Evolutionary conservation across 92 coral and sea anemone species (phyloP).

Genomic region (Plumapathes pennacea): DNA sequence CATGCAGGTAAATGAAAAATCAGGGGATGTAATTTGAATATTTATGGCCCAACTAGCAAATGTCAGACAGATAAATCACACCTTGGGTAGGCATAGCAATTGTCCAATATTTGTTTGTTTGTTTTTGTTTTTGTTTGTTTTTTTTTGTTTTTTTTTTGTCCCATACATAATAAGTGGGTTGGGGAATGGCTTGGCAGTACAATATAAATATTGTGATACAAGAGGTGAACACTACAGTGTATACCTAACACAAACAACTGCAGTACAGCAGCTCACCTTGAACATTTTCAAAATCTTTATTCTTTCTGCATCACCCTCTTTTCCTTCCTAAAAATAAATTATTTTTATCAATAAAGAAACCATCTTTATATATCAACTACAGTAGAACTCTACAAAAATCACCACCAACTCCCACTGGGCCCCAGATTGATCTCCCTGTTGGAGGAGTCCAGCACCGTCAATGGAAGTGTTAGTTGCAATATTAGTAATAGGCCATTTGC

Average conservation of each 20-base stretch:
- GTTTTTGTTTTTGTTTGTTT: no score
- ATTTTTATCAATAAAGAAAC: background rate
- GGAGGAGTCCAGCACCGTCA: no score
- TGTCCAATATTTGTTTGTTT: no score
- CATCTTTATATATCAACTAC: background rate
- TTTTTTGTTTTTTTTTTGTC: no score
- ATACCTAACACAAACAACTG: background rate
- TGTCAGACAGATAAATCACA: no score
- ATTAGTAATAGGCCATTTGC: no score
- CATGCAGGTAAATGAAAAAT: no score
- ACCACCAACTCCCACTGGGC: background rate
- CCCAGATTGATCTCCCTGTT: no score
- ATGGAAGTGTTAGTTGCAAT: no score
- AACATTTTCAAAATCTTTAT: conserved; percentile 84
- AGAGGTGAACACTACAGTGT: background rate
- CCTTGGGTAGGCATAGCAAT: no score
- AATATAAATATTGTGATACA: background rate
- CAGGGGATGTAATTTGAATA: background rate
- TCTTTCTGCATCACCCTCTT: conserved; percentile 94
- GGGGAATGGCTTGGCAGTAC: no score
- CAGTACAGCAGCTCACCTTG: conserved; percentile 55
- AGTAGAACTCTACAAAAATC: background rate
- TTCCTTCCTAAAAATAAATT: conserved; percentile 40
- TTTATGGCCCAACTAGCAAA: background rate
- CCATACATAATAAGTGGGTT: no score